Evolutionary conservation across 2,113 vertebrate species (phyloP).

Genomic region (Albula goreensis): DNA sequence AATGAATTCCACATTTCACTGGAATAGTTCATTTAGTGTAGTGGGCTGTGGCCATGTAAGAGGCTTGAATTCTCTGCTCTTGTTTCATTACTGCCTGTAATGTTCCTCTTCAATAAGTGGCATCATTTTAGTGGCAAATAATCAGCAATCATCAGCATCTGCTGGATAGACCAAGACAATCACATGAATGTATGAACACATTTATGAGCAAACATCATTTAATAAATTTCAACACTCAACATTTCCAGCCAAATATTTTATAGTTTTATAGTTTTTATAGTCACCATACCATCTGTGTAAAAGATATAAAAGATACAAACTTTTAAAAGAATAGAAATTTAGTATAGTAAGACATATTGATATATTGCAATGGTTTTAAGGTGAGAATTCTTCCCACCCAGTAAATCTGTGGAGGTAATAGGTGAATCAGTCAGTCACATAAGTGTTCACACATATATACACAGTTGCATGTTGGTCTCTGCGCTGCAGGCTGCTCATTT

Average conservation of each 20-base stretch:
- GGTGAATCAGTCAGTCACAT: not conserved
- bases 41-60: not conserved
- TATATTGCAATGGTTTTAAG: not conserved
- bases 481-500: constrained; percentile 64
- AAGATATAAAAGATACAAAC: not conserved
- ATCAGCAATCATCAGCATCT: too few species aligned
- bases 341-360: not conserved
- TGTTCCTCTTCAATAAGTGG: too few species aligned
- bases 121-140: too few species aligned
- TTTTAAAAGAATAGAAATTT: not conserved
- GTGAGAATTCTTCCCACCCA: not conserved
- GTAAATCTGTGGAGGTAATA: not conserved
- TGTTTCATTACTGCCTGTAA: too few species aligned
- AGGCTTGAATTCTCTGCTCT: not conserved
- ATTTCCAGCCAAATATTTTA: not conserved
- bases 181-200: not conserved
- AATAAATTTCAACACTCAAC: not conserved
- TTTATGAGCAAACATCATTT: not conserved
- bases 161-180: too few species aligned
- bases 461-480: not conserved
- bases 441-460: not conserved
- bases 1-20: too few species aligned
- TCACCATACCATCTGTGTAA: not conserved
- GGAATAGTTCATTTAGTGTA: too few species aligned
- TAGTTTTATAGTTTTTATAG: not conserved